Evolutionary conservation across 2,797 vertebrate species (phyloP), one percentile per base, ranked within the genome.

Genomic region (Anguilla anguilla): DNA sequence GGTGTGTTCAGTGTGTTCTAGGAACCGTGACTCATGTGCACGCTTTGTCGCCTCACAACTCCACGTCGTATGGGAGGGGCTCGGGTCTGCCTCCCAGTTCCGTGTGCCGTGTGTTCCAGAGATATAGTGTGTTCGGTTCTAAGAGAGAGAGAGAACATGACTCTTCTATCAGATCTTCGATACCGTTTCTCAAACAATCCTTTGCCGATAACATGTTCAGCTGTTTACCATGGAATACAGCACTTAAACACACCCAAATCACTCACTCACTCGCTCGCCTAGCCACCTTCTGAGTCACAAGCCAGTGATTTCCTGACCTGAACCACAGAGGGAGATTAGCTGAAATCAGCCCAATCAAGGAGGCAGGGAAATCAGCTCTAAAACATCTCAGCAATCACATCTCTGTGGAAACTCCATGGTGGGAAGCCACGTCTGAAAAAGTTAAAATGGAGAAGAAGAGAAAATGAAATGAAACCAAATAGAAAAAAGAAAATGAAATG

Each of bases 1-100:
- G 2, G 81, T 86, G 7, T 84, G 57, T 46, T 53, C 3, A 49
- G 85, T 53, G 85, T 85, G 43, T 86, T 88, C 61, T 89, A 84
- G 84, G 86, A 61, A 86, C 22, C 31, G 53, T 17, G 55, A 55
- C 79, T 86, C 43, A 85, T 28, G 74, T 85, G 72, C 86, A 74
- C 19, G 28, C 25, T 15, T 15, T 57, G 83, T 84, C 53, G 59
- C 53, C 83, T 59, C 83, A 31, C 83, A 31, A 25, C 83, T 13
- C 2, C 51, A 57, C 0, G 6, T 69, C 6, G n/a, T 15, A 49
- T 17, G 83, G 53, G 83, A 59, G 51, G 22, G 13, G 53, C 53
- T 19, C 53, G 11, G 31, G 25, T 57, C 25, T 53, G 6, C 46
- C 28, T 35, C 31, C 69, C 31, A 39, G 28, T 74, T 31, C 35